These are phyloP conservation scores for Ephydatia muelleri DNA, from an alignment of 37 sponge, comb jelly and placozoan species.

Conservation along the genomic window DNA sequence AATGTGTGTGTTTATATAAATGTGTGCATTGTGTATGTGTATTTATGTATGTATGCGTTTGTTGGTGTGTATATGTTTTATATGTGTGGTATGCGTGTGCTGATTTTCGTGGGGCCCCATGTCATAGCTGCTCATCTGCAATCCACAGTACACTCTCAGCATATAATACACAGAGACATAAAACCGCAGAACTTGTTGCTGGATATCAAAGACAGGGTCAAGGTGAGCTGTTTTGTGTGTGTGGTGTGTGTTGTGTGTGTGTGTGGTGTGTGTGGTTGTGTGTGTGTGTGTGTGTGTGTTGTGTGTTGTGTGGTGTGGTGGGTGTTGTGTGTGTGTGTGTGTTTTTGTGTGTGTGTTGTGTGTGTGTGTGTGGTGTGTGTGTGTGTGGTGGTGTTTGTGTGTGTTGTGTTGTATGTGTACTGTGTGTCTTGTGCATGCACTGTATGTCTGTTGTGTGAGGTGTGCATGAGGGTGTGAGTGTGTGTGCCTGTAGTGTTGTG, in stretches of 20 bases:
- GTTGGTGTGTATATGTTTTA: not conserved
- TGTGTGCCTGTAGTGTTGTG: too few species aligned
- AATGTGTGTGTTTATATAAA: not conserved
- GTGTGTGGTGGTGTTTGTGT: not conserved
- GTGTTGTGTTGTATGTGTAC: too few species aligned
- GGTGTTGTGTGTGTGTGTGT: not conserved
- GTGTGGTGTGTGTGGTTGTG: not conserved
- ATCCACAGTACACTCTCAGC: constrained; percentile 77
- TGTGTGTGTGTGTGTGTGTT: constrained; percentile 5
- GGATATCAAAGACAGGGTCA: constrained; percentile 59
- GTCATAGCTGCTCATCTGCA: not conserved
- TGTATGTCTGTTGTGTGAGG: too few species aligned
- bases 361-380: too few species aligned
- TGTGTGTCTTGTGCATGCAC: too few species aligned
- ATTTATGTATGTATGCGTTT: not conserved
- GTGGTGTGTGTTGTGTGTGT: too few species aligned
- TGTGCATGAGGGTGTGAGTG: too few species aligned
- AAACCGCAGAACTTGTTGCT: constrained; percentile 86
- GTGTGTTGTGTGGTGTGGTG: not conserved
- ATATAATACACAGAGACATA: constrained; percentile 91
- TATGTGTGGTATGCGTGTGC: too few species aligned
- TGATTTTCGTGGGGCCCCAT: too few species aligned
- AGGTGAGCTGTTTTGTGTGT: constrained; percentile 58
- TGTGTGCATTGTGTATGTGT: constrained; percentile 3
- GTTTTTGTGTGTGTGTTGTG: not conserved